Evolutionary conservation across 2,797 vertebrate species (phyloP).

Genomic region (Enteromius mattozi): DNA sequence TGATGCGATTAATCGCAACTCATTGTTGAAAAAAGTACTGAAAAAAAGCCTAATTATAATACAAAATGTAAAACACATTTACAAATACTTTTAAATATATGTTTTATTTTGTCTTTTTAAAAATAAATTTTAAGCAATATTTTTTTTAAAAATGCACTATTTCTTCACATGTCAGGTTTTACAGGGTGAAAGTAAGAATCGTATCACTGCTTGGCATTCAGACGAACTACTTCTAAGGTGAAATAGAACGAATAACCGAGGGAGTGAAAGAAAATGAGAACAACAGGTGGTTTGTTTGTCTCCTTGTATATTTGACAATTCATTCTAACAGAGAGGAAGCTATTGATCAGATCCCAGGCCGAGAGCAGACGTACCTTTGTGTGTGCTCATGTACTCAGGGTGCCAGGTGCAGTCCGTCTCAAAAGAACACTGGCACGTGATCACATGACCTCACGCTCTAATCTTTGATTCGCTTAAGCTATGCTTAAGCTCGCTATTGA

Average conservation of each 20-base stretch:
- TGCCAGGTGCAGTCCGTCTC: neutral
- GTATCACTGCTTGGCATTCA: neutral
- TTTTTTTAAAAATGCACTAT: too few species aligned
- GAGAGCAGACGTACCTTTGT: neutral
- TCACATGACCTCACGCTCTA: neutral
- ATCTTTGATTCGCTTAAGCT: slow-evolving; percentile 19
- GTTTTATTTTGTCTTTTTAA: too few species aligned
- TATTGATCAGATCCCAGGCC: neutral
- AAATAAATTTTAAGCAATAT: too few species aligned
- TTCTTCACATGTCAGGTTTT: neutral
- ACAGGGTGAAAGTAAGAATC: neutral
- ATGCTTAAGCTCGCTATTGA: neutral
- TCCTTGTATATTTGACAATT: neutral
- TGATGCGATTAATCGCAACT: too few species aligned
- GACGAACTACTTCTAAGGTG: neutral
- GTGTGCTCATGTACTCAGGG: neutral
- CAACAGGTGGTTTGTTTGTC: slow-evolving; percentile 26
- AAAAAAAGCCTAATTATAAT: neutral
- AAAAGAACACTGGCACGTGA: neutral
- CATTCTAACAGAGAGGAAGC: neutral
- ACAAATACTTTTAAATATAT: too few species aligned
- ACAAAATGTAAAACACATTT: too few species aligned
- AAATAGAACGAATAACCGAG: neutral
- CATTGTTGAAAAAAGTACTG: too few species aligned
- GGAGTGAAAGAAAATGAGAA: neutral